Conservation (phyloP, 2,113 vertebrate species). For the human region DNA sequence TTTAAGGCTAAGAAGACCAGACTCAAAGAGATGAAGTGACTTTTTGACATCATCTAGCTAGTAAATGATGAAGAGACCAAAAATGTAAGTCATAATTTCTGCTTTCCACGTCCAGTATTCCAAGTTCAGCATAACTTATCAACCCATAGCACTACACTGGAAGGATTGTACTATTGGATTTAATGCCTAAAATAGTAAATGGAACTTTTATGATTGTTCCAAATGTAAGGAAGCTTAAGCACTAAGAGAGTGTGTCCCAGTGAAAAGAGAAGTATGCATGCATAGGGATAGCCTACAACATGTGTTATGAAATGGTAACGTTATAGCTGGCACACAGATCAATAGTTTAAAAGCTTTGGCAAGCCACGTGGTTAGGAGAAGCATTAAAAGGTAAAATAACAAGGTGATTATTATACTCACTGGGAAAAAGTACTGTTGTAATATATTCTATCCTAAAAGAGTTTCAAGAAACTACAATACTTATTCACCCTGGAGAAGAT, state of each 20-base stretch:
- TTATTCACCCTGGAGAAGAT: not conserved
- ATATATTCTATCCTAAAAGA: not conserved
- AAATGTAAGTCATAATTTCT: not conserved
- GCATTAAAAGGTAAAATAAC: not conserved
- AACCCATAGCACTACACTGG: not conserved
- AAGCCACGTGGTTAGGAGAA: not conserved
- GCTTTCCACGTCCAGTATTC: not conserved
- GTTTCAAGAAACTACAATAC: not conserved
- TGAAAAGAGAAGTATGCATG: not conserved
- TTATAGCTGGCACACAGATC: not conserved
- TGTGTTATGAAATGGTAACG: not conserved
- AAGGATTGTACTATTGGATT: not conserved
- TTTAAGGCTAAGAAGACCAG: not conserved
- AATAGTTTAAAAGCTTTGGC: not conserved
- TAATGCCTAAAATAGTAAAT: not conserved
- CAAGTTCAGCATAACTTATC: not conserved
- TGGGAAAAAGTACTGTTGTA: not conserved
- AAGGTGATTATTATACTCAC: not conserved
- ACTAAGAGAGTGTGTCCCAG: not conserved
- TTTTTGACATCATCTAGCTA: not conserved
- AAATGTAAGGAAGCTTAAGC: not conserved
- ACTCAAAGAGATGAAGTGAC: not conserved
- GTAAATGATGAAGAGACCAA: not conserved
- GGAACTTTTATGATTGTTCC: not conserved
- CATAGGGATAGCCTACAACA: not conserved